Evolutionary conservation across 2,888 invertebrate species (phyloP).

Genomic region (Apodemia mormo): DNA sequence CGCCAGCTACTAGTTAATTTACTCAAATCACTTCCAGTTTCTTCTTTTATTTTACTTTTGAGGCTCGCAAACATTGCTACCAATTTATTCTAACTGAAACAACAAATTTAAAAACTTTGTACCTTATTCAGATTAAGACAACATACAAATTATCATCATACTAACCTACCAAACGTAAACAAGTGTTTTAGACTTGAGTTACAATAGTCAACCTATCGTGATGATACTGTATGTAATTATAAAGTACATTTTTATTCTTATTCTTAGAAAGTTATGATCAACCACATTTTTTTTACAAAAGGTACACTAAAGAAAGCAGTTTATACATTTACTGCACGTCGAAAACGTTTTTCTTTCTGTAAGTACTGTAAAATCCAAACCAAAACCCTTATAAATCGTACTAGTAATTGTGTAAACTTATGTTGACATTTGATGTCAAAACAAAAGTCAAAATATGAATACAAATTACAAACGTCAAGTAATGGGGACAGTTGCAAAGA

Average conservation of each 20-base stretch:
- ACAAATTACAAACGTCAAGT: no score
- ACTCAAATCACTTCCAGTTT: conserved; percentile 91
- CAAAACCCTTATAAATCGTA: background rate
- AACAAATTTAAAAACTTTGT: background rate
- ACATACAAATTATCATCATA: background rate
- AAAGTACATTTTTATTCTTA: background rate
- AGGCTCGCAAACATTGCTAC: conserved; percentile 91
- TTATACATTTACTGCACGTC: background rate
- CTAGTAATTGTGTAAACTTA: background rate
- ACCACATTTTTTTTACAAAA: background rate
- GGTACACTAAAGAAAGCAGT: background rate
- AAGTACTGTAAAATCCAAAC: background rate
- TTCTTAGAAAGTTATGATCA: background rate
- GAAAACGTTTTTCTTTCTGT: background rate
- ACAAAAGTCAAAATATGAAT: no score
- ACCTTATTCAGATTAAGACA: background rate
- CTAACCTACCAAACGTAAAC: background rate
- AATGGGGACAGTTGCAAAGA: no score
- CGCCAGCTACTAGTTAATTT: conserved; percentile 75
- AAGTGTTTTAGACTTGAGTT: background rate
- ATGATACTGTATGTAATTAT: background rate
- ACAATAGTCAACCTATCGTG: background rate
- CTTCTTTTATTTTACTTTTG: conserved; percentile 94
- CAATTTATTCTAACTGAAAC: conserved; percentile 18
- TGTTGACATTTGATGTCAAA: background rate